Conservation (phyloP, 1,140 invertebrate genomes). For the Leguminivora glycinivorella region DNA sequence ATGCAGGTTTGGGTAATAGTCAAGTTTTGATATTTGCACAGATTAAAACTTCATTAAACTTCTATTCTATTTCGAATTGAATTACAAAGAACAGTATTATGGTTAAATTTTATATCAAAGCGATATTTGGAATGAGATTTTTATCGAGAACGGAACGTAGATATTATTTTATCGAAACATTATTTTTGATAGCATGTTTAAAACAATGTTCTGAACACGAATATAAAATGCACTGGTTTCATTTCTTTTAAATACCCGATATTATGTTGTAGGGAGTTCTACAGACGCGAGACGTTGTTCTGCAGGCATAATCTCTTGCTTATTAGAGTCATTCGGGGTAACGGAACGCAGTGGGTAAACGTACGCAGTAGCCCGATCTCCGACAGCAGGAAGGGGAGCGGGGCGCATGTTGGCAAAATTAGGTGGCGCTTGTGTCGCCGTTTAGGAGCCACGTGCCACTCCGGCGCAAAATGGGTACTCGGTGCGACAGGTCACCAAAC, state of each 20-base stretch:
- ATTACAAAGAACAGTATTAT: not conserved
- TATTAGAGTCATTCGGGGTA: no score
- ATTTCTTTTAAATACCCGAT: not conserved
- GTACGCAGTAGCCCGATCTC: no score
- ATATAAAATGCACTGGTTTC: constrained; percentile 3
- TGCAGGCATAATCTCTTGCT: not conserved
- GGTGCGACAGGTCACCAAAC: no score
- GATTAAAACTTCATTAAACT: constrained; percentile 5
- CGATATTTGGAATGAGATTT: constrained; percentile 2
- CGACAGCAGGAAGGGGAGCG: no score
- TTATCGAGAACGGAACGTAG: not conserved
- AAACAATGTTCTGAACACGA: not conserved
- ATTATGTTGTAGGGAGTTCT: not conserved
- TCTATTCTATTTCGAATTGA: not conserved
- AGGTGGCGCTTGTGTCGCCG: no score
- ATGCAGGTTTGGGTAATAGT: not conserved
- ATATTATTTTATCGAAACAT: not conserved
- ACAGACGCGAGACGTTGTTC: not conserved
- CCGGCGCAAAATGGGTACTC: no score
- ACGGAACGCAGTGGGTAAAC: no score
- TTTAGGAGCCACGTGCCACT: no score
- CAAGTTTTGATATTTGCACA: not conserved
- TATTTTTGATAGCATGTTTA: constrained; percentile 9
- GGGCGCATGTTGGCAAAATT: no score
- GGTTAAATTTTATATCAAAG: not conserved